Evolutionary conservation across 2,113 vertebrate genomes (phyloP), one percentile per base, ranked within the genome.

Genomic region (Neogobius melanostomus): DNA sequence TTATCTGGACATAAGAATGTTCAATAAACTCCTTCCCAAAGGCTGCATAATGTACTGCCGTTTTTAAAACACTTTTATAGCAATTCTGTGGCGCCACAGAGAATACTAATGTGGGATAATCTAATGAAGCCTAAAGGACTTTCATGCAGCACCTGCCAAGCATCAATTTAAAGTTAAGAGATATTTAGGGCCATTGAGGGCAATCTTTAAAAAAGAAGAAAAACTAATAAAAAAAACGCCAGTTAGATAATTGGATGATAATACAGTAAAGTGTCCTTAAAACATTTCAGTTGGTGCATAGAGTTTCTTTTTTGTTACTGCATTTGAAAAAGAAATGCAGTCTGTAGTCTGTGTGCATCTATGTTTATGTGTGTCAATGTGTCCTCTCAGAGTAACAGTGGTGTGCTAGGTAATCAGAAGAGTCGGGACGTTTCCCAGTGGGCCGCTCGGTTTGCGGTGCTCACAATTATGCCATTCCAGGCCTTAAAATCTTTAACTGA

Each of bases 41-140:
- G 53, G 59, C 59, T 44, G 42, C 42, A 6, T 61, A 8, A 42
- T 44, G n/a, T 61, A 15, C 44, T n/a, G 59, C 59, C n/a, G 12
- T 61, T 61, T 45, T 61, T 14, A 61, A 61, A 61, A 61, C 44
- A 15, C 59, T 10, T 61, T 61, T 45, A 44, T n/a, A 44, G 42
- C 42, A 45, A 42, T 61, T 61, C 42, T n/a, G 12, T 61, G 59
- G 59, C 14, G 14, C 36, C 15, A 61, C 59, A 9, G 43, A 43
- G 44, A 44, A 15, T 61, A 11, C 12, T 61, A 14, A 44, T 14
- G 59, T 43, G 15, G 59, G 44, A 7, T 59, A 42, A 59, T 59
- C 28, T 59, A 59, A 59, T 59, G 12, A 59, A 59, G 56, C 56
- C 28, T 59, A 59, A 59, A 59, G 42, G 56, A 28, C 42, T 59